These are phyloP conservation scores for Catharus fuscescens DNA, from an alignment of 2,113 vertebrate species.

Conservation along the genomic window DNA sequence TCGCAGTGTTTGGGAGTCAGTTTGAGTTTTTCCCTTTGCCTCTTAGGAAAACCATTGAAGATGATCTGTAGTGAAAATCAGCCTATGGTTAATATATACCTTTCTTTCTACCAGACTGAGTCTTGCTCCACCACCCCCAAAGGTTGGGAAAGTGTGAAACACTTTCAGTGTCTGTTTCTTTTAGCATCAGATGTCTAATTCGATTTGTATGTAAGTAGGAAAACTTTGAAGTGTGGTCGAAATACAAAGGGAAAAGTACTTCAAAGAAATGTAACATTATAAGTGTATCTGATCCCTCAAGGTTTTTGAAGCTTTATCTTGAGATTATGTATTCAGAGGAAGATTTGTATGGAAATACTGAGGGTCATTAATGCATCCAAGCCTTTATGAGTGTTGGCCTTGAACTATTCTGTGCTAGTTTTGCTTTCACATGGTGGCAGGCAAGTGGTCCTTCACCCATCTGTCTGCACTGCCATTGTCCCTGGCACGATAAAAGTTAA, in stretches of 20 bases:
- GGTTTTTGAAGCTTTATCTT: slow-evolving; percentile 40
- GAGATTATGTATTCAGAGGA: background rate
- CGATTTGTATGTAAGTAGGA: slow-evolving; percentile 1
- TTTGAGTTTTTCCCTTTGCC: background rate
- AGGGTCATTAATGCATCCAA: background rate
- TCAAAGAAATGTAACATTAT: slow-evolving; percentile 33
- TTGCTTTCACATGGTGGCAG: background rate
- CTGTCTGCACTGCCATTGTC: background rate
- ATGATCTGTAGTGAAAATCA: background rate
- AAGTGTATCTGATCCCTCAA: background rate
- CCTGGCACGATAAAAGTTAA: background rate
- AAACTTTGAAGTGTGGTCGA: slow-evolving; percentile 6
- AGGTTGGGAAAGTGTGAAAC: background rate
- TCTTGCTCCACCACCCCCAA: background rate
- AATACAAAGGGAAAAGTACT: slow-evolving; percentile 16
- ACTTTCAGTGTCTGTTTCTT: background rate
- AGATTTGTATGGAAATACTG: slow-evolving; percentile 12
- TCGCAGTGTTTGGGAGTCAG: accelerated
- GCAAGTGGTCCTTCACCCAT: accelerated
- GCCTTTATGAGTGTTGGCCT: background rate
- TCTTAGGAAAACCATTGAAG: background rate
- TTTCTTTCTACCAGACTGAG: background rate
- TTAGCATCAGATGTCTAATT: background rate
- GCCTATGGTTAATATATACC: background rate
- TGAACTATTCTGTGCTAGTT: background rate